phyloP scores from a whole-genome alignment of 2,113 vertebrate genomes.

The Cryptotis parvus region DNA sequence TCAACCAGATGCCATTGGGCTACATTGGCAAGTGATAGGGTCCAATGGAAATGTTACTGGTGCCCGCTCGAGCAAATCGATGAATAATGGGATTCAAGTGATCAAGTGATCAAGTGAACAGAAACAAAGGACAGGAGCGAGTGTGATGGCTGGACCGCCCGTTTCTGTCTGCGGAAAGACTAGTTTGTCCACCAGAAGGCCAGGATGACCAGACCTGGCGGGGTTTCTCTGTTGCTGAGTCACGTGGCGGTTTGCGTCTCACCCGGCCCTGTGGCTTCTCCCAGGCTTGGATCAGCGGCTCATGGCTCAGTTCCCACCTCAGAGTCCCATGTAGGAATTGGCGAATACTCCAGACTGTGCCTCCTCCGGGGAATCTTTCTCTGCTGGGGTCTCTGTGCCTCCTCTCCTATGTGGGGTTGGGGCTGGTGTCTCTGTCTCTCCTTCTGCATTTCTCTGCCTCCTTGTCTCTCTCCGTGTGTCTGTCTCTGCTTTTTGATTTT shows the following conservation, averaged over 20 bases:
- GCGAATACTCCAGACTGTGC: no score
- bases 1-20: no score
- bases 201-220: background rate
- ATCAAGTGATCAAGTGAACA: no score
- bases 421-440: background rate
- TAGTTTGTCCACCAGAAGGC: background rate
- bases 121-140: background rate
- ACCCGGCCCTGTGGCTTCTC: no score
- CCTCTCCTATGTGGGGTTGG: no score
- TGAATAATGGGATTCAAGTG: no score
- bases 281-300: background rate
- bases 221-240: background rate
- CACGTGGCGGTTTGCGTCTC: no score
- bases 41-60: no score
- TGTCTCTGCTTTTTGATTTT: background rate
- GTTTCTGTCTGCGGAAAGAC: background rate
- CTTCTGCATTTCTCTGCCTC: fast-evolving
- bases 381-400: fast-evolving
- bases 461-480: background rate
- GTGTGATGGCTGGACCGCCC: background rate
- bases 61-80: no score
- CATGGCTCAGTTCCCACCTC: background rate
- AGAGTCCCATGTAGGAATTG: background rate
- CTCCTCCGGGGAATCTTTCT: background rate
- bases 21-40: no score